A percentile compares a stretch with the other conserved stretches of the same genome.
These are phyloP conservation scores for Pelobates cultripes DNA, from an alignment of 2,797 vertebrate genomes.

Conservation along the genomic window DNA sequence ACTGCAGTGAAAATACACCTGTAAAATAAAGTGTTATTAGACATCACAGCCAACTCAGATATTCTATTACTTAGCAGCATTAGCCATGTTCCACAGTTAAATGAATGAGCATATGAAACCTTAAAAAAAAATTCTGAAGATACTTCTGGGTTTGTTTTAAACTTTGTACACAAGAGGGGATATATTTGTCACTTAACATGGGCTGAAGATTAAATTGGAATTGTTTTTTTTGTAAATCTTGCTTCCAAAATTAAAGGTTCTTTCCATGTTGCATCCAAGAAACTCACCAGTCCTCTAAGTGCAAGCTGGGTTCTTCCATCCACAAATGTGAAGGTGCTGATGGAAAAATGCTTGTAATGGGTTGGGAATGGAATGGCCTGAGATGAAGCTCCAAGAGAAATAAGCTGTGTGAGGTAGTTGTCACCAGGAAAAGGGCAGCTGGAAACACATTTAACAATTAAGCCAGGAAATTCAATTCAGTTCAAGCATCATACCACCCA, in stretches of 20 bases:
- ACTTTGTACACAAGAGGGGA: no score
- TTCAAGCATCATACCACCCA: neutral
- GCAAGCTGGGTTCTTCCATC: conserved; percentile 47
- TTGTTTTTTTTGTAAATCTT: no score
- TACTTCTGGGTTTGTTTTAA: no score
- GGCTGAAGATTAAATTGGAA: no score
- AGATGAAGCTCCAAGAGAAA: conserved; percentile 10
- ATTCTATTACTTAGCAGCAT: no score
- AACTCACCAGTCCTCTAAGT: conserved; percentile 63
- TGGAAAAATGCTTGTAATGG: conserved; percentile 65
- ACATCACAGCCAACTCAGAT: neutral
- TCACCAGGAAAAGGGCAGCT: conserved; percentile 68
- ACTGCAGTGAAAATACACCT: conserved; percentile 71
- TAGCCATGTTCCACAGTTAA: no score
- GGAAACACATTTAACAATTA: neutral
- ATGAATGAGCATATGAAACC: no score
- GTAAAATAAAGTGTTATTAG: neutral
- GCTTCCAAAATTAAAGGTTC: no score
- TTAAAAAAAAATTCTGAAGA: no score
- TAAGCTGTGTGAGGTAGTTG: conserved; percentile 62
- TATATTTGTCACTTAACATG: no score
- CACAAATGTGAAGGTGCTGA: conserved; percentile 68
- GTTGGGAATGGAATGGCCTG: conserved; percentile 54
- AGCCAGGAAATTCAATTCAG: no score
- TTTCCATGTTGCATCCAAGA: neutral